A percentile compares a stretch with the other conserved stretches of the same genome.
phyloP scores from a whole-genome alignment of 2,113 vertebrate species.

The Taurulus bubalis region DNA sequence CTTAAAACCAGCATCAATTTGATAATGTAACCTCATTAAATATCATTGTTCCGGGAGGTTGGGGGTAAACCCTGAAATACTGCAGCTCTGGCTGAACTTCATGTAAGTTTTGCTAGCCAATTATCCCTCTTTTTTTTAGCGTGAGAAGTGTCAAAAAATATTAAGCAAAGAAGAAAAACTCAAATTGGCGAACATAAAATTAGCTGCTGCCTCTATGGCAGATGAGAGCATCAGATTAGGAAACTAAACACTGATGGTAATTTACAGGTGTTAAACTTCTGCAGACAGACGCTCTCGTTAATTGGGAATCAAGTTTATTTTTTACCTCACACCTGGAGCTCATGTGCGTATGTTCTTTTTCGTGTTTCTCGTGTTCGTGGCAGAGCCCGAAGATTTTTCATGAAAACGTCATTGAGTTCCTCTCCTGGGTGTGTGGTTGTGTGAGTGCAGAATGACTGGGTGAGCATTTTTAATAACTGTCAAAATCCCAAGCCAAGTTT shows the following conservation, averaged over 20 bases:
- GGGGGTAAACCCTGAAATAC: neutral
- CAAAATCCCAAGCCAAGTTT: constrained; percentile 16
- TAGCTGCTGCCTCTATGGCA: constrained; percentile 44
- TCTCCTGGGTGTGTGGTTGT: constrained; percentile 29
- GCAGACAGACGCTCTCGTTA: constrained; percentile 28
- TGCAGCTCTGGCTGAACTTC: constrained; percentile 7
- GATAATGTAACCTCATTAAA: neutral
- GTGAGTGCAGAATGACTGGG: constrained; percentile 1
- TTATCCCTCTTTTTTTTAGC: constrained; percentile 41
- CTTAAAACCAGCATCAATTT: neutral
- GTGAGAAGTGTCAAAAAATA: constrained; percentile 41
- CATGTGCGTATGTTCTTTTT: neutral
- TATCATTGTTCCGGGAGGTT: neutral
- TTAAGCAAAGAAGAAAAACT: neutral
- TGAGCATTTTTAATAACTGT: constrained; percentile 33
- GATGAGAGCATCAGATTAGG: constrained; percentile 47
- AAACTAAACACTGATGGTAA: constrained; percentile 42
- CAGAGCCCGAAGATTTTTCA: constrained; percentile 36
- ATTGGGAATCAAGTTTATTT: constrained; percentile 40
- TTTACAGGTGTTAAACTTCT: constrained; percentile 59
- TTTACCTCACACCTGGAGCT: constrained; percentile 19
- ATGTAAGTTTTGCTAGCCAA: constrained; percentile 32
- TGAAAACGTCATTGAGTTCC: constrained; percentile 47
- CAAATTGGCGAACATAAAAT: constrained; percentile 38
- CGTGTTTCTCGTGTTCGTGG: neutral